Evolutionary conservation across 2,797 vertebrate genomes (phyloP), one percentile per base, ranked within the genome.

Genomic region (Sparidentex hasta): DNA sequence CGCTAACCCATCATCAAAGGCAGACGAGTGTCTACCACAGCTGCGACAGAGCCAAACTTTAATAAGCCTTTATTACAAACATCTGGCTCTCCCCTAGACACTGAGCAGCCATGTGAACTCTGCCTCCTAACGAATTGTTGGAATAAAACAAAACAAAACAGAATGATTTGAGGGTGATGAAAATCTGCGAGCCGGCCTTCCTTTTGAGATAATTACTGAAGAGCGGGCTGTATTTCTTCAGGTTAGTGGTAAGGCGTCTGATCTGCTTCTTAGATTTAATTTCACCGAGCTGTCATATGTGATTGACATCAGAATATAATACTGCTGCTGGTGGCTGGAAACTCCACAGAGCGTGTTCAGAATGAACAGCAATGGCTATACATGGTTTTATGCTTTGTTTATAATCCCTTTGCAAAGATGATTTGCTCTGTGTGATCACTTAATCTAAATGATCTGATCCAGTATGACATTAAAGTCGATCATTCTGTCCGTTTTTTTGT

Each of bases 11-110:
- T 88, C 86, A 93, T 95, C 91, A 95, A 94, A 94, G 92, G 86
- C 86, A 90, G 86, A 84, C 74, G 88, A 92, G 90, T 92, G 89
- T 94, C 90, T 94, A 80, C 90, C 85, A 74, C 90, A 71, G 83
- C 83, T 65, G 58, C 73, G 44, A 61, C 82, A 78, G 84, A 92
- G 91, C 93, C 94, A 93, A 87, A 62, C 84, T 91, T 91, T 92
- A 94, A 94, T 91, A 92, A 92, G 86, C 62, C 88, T 94, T 90
- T 92, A 94, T 94, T 95, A 70, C 90, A 90, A 94, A 95, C 92
- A 95, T 94, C 88, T 95, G 93, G 72, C 73, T 85, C 88, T 91
- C 61, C 82, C 63, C 38, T 79, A 85, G 83, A 90, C 54, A 81
- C 76, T 47, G 56, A 77, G 56, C 8, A 27, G 69, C 81, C 71